Percentiles rank a stretch among this genome's conserved stretches.
These are phyloP conservation scores for Aphelenchoides bicaudatus DNA, from an alignment of 2,888 invertebrate genomes.

Conservation along the genomic window DNA sequence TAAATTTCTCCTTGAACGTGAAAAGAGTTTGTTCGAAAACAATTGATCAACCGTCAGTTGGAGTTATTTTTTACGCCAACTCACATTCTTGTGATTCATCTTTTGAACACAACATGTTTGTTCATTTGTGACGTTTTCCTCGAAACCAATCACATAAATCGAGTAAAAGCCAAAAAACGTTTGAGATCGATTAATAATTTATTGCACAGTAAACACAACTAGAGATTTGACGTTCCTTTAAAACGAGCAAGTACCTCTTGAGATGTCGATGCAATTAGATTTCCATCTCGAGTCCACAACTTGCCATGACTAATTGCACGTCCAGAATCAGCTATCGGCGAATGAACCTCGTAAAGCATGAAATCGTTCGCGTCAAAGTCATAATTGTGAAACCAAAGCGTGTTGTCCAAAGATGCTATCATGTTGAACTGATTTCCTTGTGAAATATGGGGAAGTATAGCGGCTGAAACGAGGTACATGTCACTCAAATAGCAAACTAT, in stretches of 20 bases:
- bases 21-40: too few relatives aligned
- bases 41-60: too few relatives aligned
- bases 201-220: too few relatives aligned
- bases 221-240: too few relatives aligned
- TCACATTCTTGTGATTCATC: too few relatives aligned
- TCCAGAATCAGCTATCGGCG: slow-evolving; percentile 53
- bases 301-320: slow-evolving; percentile 57
- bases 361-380: slow-evolving; percentile 60
- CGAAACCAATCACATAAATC: too few relatives aligned
- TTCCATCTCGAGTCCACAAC: slow-evolving; percentile 61
- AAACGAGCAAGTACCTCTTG: slow-evolving; percentile 61
- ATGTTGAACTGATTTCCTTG: slow-evolving; percentile 25
- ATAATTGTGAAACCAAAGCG: slow-evolving; percentile 61
- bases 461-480: slow-evolving; percentile 6
- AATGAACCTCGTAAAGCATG: slow-evolving; percentile 61
- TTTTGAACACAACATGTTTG: too few relatives aligned
- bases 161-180: too few relatives aligned
- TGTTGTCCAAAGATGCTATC: slow-evolving; percentile 61
- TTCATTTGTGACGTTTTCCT: too few relatives aligned
- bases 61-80: too few relatives aligned
- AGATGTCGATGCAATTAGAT: slow-evolving; percentile 60
- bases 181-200: too few relatives aligned
- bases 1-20: too few relatives aligned
- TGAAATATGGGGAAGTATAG: slow-evolving; percentile 1
- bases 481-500: background rate